These are phyloP conservation scores for Vombatus ursinus DNA, from an alignment of 2,113 vertebrate genomes.

Conservation along the genomic window DNA sequence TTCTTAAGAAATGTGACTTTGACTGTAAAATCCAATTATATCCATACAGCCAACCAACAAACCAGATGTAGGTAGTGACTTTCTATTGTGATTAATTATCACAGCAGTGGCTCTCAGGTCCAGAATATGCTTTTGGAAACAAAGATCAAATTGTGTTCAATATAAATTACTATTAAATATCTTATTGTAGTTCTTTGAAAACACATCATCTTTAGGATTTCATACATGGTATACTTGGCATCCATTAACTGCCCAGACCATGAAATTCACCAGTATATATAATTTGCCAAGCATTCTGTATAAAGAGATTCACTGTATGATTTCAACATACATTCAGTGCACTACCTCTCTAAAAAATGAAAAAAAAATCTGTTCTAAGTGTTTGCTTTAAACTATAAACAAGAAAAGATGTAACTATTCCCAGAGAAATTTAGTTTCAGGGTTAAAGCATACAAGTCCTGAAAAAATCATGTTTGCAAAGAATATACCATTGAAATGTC, in stretches of 20 bases:
- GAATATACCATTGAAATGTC: conserved; percentile 41
- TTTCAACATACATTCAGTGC: conserved; percentile 18
- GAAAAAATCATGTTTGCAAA: conserved; percentile 59
- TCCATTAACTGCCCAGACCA: neutral
- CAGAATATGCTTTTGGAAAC: neutral
- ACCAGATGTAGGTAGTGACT: neutral
- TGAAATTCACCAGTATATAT: conserved; percentile 30
- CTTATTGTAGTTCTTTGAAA: conserved; percentile 21
- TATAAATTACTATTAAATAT: conserved; percentile 27
- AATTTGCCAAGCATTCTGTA: conserved; percentile 4
- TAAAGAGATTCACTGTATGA: neutral
- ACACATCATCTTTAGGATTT: conserved; percentile 28
- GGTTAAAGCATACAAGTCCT: conserved; percentile 41
- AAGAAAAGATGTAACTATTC: conserved; percentile 53
- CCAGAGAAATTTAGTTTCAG: conserved; percentile 56
- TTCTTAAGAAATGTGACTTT: neutral
- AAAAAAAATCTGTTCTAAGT: conserved; percentile 9
- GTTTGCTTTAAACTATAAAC: conserved; percentile 35
- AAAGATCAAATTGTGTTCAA: neutral
- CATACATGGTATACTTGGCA: neutral
- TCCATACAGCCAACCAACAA: neutral
- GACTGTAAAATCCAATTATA: neutral
- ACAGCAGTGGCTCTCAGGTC: neutral
- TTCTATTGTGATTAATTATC: neutral
- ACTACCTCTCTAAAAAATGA: neutral